Evolutionary conservation across 2,888 invertebrate species (phyloP).

Genomic region (Heteromurus nitidus): DNA sequence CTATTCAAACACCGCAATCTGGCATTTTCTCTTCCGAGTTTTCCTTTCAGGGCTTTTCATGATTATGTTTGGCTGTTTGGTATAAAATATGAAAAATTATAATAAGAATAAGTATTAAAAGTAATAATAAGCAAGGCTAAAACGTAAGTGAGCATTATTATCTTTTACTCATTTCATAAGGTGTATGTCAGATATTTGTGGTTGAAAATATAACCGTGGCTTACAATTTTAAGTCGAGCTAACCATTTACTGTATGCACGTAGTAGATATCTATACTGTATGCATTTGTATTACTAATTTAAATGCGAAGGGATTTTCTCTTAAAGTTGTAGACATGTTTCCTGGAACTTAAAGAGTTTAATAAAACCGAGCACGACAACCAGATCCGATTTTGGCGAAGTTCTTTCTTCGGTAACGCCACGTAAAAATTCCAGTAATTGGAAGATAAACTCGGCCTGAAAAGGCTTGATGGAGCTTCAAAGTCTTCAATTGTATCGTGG

Average conservation of each 20-base stretch:
- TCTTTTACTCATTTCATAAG: no score
- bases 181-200: no score
- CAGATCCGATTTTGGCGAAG: conserved; percentile 26
- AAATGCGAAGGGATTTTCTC: conserved; percentile 27
- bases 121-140: no score
- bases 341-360: conserved; percentile 35
- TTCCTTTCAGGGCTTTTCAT: no score
- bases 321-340: conserved; percentile 40
- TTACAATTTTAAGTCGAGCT: neutral
- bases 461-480: conserved; percentile 28
- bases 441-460: conserved; percentile 11
- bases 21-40: no score
- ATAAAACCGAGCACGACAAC: conserved; percentile 24
- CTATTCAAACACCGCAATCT: no score
- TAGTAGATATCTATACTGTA: no score
- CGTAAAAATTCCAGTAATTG: conserved; percentile 36
- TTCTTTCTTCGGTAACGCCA: conserved; percentile 37
- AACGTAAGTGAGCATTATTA: no score
- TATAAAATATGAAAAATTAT: no score
- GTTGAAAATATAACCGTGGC: neutral
- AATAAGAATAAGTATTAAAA: no score
- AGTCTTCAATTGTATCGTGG: conserved; percentile 42
- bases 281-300: neutral
- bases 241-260: neutral
- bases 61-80: no score